A percentile compares a stretch with the other conserved stretches of the same genome.
phyloP scores from a whole-genome alignment of 2,113 vertebrate species.

The Nestor notabilis region DNA sequence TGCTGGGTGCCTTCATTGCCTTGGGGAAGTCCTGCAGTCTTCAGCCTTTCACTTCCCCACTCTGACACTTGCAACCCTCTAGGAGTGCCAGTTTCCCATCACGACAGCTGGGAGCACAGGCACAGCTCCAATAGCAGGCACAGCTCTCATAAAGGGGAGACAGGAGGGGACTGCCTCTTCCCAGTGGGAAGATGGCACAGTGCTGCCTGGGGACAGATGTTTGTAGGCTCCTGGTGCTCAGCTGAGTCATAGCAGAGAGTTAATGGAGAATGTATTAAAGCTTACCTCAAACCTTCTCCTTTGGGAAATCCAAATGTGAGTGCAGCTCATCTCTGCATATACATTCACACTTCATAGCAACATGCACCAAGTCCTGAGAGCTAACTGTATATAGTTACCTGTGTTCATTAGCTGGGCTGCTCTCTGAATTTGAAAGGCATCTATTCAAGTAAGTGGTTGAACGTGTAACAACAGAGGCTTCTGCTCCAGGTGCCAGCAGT shows the following conservation, averaged over 20 bases:
- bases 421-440: background rate
- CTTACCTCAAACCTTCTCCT: background rate
- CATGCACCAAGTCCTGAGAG: background rate
- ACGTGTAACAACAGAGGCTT: background rate
- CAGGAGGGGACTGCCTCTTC: background rate
- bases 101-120: background rate
- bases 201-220: background rate
- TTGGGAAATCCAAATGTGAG: background rate
- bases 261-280: background rate
- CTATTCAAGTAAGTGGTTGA: background rate
- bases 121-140: background rate
- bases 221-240: background rate
- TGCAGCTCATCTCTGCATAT: fast-evolving
- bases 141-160: background rate
- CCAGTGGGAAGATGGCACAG: background rate
- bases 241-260: background rate
- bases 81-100: background rate
- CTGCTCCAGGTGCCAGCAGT: background rate
- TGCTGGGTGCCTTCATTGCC: background rate
- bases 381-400: background rate
- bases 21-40: background rate
- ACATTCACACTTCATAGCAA: background rate
- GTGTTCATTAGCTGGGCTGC: background rate
- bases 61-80: background rate
- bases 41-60: fast-evolving